Evolutionary conservation across 2,113 vertebrate species (phyloP).

Genomic region (Gadus chalcogrammus): DNA sequence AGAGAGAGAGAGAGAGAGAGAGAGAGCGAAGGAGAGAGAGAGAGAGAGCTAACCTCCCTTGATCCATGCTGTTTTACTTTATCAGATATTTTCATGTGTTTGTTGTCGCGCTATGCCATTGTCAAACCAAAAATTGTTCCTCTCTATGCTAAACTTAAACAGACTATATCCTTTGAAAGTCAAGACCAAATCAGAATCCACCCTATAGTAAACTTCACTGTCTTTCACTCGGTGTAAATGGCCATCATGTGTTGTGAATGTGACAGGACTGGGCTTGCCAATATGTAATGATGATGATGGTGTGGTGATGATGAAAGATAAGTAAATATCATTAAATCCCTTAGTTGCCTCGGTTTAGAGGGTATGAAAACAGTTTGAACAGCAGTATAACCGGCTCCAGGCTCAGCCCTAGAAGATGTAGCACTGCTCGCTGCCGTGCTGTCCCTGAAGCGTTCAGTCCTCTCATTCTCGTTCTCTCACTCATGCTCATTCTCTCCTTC

Average conservation of each 20-base stretch:
- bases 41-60: neutral
- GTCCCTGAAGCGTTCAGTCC: neutral
- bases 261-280: constrained; percentile 12
- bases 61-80: no score
- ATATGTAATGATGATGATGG: neutral
- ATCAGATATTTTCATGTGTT: no score
- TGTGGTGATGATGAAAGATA: constrained; percentile 35
- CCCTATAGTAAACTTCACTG: neutral
- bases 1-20: constrained; percentile 10
- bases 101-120: no score
- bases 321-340: neutral
- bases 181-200: no score
- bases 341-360: constrained; percentile 35
- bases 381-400: constrained; percentile 53
- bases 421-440: constrained; percentile 11
- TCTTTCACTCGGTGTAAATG: constrained; percentile 10
- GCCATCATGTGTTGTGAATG: constrained; percentile 32
- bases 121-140: no score
- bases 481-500: constrained; percentile 40
- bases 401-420: constrained; percentile 32
- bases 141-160: no score
- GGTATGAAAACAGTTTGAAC: constrained; percentile 24
- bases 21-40: constrained; percentile 8
- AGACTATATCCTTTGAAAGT: no score
- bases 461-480: constrained; percentile 34